Evolutionary conservation across 2,888 invertebrate genomes (phyloP), one percentile per base, ranked within the genome.

Genomic region (Escarpia spicata): DNA sequence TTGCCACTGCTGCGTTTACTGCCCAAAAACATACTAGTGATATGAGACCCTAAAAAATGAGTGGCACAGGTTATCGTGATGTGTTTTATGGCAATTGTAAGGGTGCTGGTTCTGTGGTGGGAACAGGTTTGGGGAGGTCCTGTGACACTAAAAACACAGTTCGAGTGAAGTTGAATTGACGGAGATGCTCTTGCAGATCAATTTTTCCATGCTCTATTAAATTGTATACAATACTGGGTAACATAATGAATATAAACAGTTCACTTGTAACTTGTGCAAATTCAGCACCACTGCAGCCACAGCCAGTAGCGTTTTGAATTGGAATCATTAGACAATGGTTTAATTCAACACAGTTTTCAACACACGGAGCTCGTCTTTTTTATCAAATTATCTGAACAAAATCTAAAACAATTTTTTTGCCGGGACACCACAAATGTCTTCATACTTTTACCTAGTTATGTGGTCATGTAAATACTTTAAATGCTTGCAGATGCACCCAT

Each of bases 61-160:
- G 26, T 19, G 19, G n/a, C 3, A 4, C 75, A 75, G 75, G 75
- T 75, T 26, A 75, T 75, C 75, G 15, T 75, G 75, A 75, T 75
- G 75, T n/a, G 75, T 75, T 75, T 75, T 26, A 26, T 75, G 75
- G 26, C 75, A 75, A 19, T 75, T 75, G 75, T 75, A 75, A 26
- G 75, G 75, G n/a, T 6, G n/a, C n/a, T 19, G 19, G 15, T 75
- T 75, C 26, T 26, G 19, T 75, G 75, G n/a, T 6, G 19, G 75
- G 75, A 75, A 75, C 26, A 75, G 19, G 75, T 26, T 75, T 75
- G n/a, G 75, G 75, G 26, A 75, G 75, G 19, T 75, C 75, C 4
- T 26, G 75, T 75, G 75, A 75, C 75, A 75, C 75, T 75, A 75
- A 75, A 75, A 75, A 75, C 75, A 15, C 75, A 75, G 75, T 75